A percentile compares a stretch with the other conserved stretches of the same genome.
Evolutionary conservation across 23 tunicate genomes (phyloP).

Genomic region (Halocynthia aurantium): DNA sequence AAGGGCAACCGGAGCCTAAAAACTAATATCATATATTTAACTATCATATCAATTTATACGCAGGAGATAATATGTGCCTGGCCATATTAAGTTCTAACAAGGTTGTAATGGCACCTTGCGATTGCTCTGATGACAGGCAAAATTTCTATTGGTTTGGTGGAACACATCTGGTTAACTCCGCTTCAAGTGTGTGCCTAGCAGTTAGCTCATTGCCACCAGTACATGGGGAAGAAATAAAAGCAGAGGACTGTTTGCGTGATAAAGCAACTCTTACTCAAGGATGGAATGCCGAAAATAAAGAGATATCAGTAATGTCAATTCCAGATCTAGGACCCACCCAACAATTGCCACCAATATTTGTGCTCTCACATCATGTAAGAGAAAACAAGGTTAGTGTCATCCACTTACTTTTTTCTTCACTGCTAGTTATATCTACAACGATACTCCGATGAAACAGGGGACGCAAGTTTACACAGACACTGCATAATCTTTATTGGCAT

Average conservation of each 20-base stretch:
- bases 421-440: not conserved
- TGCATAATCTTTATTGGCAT: no score
- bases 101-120: constrained; percentile 30
- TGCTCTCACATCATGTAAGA: not conserved
- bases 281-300: not conserved
- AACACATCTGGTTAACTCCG: constrained; percentile 35
- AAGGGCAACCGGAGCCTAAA: no score
- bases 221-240: constrained; percentile 27
- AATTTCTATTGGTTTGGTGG: constrained; percentile 60
- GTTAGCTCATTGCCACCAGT: constrained; percentile 9
- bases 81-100: constrained; percentile 3
- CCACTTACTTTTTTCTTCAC: not conserved
- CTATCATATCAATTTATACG: no score
- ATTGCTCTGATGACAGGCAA: constrained; percentile 36
- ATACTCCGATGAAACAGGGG: not conserved
- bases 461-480: not conserved
- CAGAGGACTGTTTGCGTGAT: not conserved
- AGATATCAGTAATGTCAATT: constrained; percentile 4
- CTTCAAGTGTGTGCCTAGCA: constrained; percentile 30
- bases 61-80: not conserved
- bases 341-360: not conserved
- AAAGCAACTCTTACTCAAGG: constrained; percentile 6
- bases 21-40: no score
- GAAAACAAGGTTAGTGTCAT: not conserved
- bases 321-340: not conserved